Conservation (phyloP, 2,888 invertebrate species). For the Pyrocoelia pectoralis region DNA sequence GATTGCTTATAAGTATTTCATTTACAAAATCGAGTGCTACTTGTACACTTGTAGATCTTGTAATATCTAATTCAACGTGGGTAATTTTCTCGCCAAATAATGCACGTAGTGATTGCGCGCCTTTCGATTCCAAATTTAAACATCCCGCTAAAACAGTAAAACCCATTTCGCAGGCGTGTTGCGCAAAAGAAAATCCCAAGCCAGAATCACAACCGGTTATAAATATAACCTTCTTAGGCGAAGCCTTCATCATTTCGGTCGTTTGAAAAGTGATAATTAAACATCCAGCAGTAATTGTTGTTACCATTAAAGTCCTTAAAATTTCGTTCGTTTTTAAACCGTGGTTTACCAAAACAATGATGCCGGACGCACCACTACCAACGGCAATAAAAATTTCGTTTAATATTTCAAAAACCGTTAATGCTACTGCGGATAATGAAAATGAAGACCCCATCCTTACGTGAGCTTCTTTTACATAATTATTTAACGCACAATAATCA, state of each 20-base stretch:
- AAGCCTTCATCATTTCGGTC: slow-evolving; percentile 36
- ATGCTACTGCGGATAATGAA: neutral
- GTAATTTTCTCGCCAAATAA: slow-evolving; percentile 56
- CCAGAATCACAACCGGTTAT: slow-evolving; percentile 90
- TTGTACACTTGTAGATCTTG: slow-evolving; percentile 65
- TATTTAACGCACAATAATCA: no score
- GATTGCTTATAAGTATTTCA: slow-evolving; percentile 61
- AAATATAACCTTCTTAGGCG: slow-evolving; percentile 63
- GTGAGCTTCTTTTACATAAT: neutral
- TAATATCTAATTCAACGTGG: slow-evolving; percentile 72
- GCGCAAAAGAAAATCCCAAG: slow-evolving; percentile 77
- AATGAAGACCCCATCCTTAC: slow-evolving; percentile 1
- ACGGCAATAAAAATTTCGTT: slow-evolving; percentile 56
- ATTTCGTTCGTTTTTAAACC: slow-evolving; percentile 50
- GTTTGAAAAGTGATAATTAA: neutral
- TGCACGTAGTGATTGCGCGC: slow-evolving; percentile 64
- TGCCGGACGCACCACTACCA: slow-evolving; percentile 54
- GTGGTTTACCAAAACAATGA: slow-evolving; percentile 50
- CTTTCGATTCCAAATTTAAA: slow-evolving; percentile 67
- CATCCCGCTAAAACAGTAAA: slow-evolving; percentile 82
- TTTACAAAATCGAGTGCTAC: slow-evolving; percentile 62
- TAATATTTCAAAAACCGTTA: slow-evolving; percentile 49
- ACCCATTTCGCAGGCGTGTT: slow-evolving; percentile 68
- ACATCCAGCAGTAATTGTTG: slow-evolving; percentile 35
- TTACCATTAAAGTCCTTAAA: slow-evolving; percentile 48